Conservation (phyloP, 2,113 vertebrate species). For the Bettongia penicillata region DNA sequence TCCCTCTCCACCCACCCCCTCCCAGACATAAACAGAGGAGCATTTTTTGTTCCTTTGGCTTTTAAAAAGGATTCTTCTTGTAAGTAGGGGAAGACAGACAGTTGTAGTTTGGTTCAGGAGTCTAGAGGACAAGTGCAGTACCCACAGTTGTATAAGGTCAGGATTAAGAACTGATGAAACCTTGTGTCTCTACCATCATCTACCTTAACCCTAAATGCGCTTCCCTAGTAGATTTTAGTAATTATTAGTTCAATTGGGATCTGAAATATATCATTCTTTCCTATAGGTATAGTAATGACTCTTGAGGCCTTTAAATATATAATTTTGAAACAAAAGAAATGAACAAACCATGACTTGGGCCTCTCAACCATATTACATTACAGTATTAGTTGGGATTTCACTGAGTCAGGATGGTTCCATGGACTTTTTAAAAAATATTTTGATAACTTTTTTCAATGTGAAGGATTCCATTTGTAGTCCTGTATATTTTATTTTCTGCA, state of each 20-base stretch:
- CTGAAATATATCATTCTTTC: constrained; percentile 13
- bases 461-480: neutral
- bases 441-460: no score
- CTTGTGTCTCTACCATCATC: neutral
- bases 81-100: neutral
- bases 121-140: neutral
- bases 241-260: neutral
- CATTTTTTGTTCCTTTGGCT: neutral
- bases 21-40: neutral
- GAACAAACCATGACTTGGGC: neutral
- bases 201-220: no score
- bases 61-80: neutral
- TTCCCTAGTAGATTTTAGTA: neutral
- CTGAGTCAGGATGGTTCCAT: neutral
- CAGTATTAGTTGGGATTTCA: neutral
- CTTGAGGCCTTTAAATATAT: neutral
- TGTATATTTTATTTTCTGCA: neutral
- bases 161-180: neutral
- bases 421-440: neutral
- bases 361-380: neutral
- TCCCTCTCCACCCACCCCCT: constrained; percentile 33
- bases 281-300: neutral
- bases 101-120: constrained; percentile 38
- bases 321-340: neutral
- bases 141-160: neutral